Conservation (phyloP, 2,888 invertebrate species). For the Macrosiphum euphorbiae region DNA sequence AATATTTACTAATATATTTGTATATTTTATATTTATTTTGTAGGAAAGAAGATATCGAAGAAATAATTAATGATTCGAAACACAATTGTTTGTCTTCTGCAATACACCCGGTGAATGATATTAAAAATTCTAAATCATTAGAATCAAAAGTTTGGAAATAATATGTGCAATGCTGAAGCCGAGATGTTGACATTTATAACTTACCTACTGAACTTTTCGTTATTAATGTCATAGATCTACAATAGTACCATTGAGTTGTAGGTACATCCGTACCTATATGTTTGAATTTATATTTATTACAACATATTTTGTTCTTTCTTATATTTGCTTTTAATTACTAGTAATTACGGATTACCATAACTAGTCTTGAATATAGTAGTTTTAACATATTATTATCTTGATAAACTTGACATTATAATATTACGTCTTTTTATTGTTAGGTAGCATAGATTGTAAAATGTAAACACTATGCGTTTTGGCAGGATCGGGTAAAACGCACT, state of each 20-base stretch:
- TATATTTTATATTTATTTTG: background rate
- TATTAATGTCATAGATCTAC: no score
- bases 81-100: slow-evolving; percentile 45
- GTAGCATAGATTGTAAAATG: background rate
- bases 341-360: background rate
- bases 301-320: background rate
- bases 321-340: background rate
- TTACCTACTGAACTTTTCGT: background rate
- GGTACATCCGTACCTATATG: background rate
- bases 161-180: background rate
- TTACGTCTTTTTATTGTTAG: background rate
- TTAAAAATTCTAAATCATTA: background rate
- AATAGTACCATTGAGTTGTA: no score
- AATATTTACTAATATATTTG: background rate
- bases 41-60: slow-evolving; percentile 56
- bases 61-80: slow-evolving; percentile 43
- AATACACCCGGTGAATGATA: slow-evolving; percentile 21
- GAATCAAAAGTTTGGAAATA: slow-evolving; percentile 32
- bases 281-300: background rate
- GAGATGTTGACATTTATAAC: background rate
- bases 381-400: background rate
- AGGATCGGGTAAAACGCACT: background rate
- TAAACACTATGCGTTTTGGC: background rate
- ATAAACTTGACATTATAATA: background rate
- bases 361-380: background rate